These are phyloP conservation scores for Brachionus paranguensis DNA, from an alignment of 1,140 invertebrate genomes.

Conservation along the genomic window DNA sequence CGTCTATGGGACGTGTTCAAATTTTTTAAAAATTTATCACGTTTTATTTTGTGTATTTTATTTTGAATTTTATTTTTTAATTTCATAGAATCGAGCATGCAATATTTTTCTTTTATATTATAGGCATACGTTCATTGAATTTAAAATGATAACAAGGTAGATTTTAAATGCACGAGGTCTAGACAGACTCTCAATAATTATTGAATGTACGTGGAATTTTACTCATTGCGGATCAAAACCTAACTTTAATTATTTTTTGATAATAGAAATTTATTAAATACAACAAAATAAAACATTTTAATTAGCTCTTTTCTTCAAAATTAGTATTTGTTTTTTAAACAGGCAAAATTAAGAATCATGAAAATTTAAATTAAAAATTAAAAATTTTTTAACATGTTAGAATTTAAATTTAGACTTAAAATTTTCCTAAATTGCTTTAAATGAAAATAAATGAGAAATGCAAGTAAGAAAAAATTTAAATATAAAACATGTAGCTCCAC, in stretches of 20 bases:
- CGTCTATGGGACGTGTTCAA: background rate
- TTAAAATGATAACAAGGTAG: background rate
- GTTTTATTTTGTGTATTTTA: background rate
- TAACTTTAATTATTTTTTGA: background rate
- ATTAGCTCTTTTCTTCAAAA: too few species aligned
- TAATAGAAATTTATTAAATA: background rate
- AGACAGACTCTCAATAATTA: background rate
- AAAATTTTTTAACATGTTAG: background rate
- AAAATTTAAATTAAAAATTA: too few species aligned
- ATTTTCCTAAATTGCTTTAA: background rate
- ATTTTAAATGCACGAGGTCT: background rate
- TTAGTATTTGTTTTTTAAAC: too few species aligned
- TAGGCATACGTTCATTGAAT: background rate
- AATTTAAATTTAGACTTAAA: background rate
- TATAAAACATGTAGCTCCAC: background rate
- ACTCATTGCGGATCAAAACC: background rate
- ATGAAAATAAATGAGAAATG: constrained; percentile 11
- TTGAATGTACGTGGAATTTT: background rate
- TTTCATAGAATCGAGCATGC: background rate
- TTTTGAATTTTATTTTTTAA: background rate
- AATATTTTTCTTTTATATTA: background rate
- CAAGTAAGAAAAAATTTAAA: constrained; percentile 1
- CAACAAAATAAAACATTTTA: background rate
- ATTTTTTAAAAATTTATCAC: background rate
- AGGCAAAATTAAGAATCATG: too few species aligned